Evolutionary conservation across 2,797 vertebrate genomes (phyloP).

Genomic region (Paedocypris micromegethes): DNA sequence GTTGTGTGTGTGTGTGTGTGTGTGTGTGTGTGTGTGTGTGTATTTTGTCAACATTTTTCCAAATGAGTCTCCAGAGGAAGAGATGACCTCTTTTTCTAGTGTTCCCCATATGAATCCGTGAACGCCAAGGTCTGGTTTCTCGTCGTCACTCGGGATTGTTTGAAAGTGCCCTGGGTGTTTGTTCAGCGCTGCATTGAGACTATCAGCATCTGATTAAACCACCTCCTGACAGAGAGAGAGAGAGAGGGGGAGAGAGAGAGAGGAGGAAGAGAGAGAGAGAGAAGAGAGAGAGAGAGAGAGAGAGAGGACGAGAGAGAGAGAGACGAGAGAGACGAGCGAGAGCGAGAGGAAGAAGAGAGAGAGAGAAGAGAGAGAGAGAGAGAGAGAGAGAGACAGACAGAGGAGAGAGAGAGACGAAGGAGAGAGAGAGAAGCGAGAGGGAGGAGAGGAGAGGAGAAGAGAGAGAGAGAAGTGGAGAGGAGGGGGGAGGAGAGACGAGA

Average conservation of each 20-base stretch:
- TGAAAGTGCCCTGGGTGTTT: constrained; percentile 25
- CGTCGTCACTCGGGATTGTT: constrained; percentile 37
- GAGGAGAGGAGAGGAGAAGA: too few species aligned
- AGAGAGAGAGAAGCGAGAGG: too few species aligned
- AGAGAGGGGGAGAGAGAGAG: not conserved
- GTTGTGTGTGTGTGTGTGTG: constrained; percentile 7
- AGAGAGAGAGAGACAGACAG: too few species aligned
- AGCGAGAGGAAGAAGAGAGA: too few species aligned
- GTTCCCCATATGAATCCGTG: not conserved
- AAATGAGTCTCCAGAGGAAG: constrained; percentile 22
- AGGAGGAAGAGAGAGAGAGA: constrained; percentile 1
- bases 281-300: too few species aligned
- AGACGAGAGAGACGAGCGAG: too few species aligned
- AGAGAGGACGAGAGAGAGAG: too few species aligned
- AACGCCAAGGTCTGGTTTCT: constrained; percentile 32
- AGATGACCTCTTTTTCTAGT: constrained; percentile 25
- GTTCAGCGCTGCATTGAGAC: constrained; percentile 24
- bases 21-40: constrained; percentile 15
- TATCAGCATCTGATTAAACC: constrained; percentile 39
- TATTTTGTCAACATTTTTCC: not conserved
- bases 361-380: too few species aligned
- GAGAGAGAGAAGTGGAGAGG: too few species aligned
- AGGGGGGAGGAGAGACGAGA: too few species aligned
- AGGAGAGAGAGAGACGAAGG: too few species aligned
- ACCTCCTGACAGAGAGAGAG: constrained; percentile 23